phyloP scores from a whole-genome alignment of 1,140 invertebrate species.

The Amyelois transitella region DNA sequence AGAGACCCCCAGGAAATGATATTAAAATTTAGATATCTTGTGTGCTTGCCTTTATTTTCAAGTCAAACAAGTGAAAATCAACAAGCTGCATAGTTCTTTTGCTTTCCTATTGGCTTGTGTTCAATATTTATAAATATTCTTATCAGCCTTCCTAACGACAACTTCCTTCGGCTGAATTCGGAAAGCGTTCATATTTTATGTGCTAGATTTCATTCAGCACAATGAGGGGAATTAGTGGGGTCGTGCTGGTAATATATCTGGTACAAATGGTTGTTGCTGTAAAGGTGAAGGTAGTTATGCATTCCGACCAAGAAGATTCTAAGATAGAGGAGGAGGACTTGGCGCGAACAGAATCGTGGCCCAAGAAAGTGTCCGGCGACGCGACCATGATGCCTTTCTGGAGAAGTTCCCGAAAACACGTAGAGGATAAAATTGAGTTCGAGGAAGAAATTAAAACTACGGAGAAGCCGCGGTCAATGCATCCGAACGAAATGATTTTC shows the following conservation, averaged over 20 bases:
- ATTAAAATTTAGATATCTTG: too few relatives aligned
- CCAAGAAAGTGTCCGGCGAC: slow-evolving; percentile 28
- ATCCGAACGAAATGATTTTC: slow-evolving; percentile 60
- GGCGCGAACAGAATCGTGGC: slow-evolving; percentile 37
- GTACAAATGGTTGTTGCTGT: slow-evolving; percentile 25
- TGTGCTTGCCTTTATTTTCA: background rate
- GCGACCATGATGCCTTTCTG: slow-evolving; percentile 42
- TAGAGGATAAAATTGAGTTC: slow-evolving; percentile 29
- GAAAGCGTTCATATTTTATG: slow-evolving; percentile 8
- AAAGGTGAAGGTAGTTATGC: slow-evolving; percentile 62
- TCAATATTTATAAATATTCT: slow-evolving; percentile 45
- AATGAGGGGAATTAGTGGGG: slow-evolving; percentile 20
- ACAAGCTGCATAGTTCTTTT: slow-evolving; percentile 16
- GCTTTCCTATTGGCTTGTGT: background rate
- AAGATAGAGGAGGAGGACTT: slow-evolving; percentile 46
- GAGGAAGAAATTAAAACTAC: slow-evolving; percentile 42
- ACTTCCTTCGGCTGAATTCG: slow-evolving; percentile 34
- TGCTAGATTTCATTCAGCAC: slow-evolving; percentile 5
- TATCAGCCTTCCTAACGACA: slow-evolving; percentile 29
- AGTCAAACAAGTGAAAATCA: slow-evolving; percentile 4
- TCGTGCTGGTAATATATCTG: slow-evolving; percentile 10
- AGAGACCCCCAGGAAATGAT: too few relatives aligned
- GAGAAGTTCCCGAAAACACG: slow-evolving; percentile 29
- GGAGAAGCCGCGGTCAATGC: slow-evolving; percentile 35
- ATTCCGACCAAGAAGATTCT: slow-evolving; percentile 55